phyloP scores from a whole-genome alignment of 2,888 invertebrate species.

The Xylota sylvarum region DNA sequence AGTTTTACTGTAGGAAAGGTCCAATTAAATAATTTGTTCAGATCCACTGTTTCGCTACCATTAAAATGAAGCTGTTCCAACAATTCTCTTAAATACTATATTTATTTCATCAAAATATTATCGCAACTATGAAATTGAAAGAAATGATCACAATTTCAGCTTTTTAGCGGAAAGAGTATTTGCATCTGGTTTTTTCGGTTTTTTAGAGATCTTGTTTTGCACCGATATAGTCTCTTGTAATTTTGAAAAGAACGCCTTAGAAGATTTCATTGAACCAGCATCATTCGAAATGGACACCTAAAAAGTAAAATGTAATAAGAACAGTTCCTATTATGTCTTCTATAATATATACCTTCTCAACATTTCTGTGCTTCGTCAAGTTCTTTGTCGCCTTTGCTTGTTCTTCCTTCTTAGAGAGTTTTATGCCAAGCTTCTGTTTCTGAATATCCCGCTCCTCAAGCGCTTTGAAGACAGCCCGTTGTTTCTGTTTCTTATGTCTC shows the following conservation, averaged over 20 bases:
- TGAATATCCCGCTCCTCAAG: constrained; percentile 86
- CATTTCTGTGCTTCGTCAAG: constrained; percentile 88
- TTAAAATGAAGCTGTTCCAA: too few species aligned
- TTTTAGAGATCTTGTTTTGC: constrained; percentile 55
- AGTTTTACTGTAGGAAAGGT: too few species aligned
- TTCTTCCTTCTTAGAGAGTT: constrained; percentile 86
- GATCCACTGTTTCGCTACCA: too few species aligned
- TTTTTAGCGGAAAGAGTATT: constrained; percentile 87
- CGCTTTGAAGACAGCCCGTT: constrained; percentile 86
- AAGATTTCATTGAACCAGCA: constrained; percentile 88
- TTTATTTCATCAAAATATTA: too few species aligned
- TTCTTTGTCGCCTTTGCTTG: constrained; percentile 87
- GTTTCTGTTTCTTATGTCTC: constrained; percentile 93
- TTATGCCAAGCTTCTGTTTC: constrained; percentile 84
- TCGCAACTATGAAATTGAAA: not conserved
- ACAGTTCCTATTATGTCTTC: not conserved
- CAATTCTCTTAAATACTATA: too few species aligned
- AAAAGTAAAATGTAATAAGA: constrained; percentile 79
- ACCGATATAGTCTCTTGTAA: constrained; percentile 91
- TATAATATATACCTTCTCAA: constrained; percentile 85
- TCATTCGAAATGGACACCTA: constrained; percentile 85
- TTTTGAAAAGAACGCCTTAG: constrained; percentile 94
- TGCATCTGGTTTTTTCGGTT: constrained; percentile 84
- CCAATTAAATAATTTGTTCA: too few species aligned
- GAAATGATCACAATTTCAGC: constrained; percentile 86